phyloP scores from a whole-genome alignment of 2,888 invertebrate genomes.

The Boloria selene region DNA sequence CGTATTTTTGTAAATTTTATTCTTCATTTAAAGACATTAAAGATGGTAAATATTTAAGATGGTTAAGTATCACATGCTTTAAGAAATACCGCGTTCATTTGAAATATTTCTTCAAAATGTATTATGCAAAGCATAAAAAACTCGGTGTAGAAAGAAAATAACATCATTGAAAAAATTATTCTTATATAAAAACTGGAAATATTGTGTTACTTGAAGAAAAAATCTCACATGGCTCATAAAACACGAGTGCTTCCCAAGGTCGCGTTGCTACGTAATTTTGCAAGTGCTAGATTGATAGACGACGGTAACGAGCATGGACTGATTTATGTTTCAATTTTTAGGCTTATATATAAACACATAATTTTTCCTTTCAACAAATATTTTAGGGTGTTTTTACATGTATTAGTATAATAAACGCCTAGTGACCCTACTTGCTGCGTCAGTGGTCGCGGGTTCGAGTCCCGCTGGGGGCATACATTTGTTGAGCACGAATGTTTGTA shows the following conservation, averaged over 20 bases:
- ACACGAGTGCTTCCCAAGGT: conserved; percentile 2
- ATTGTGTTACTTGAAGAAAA: background rate
- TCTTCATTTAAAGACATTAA: too few relatives aligned
- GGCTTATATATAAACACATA: background rate
- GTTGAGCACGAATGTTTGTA: too few relatives aligned
- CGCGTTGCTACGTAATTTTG: conserved; percentile 1
- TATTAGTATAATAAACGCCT: too few relatives aligned
- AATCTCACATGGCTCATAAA: conserved; percentile 3
- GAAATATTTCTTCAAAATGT: background rate
- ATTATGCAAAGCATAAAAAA: background rate
- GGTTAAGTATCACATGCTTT: too few relatives aligned
- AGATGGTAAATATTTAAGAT: too few relatives aligned
- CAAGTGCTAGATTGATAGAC: conserved; percentile 12
- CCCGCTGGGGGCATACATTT: too few relatives aligned
- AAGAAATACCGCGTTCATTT: too few relatives aligned
- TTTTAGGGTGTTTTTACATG: too few relatives aligned
- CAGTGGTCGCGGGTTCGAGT: too few relatives aligned
- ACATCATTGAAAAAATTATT: background rate
- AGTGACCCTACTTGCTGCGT: too few relatives aligned
- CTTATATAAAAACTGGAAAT: background rate
- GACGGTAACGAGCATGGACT: conserved; percentile 5
- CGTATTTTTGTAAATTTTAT: too few relatives aligned
- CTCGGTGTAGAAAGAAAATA: background rate
- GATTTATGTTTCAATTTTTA: conserved; percentile 10
- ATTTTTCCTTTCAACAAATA: too few relatives aligned